These are phyloP conservation scores for Drusus annulatus DNA, from an alignment of 1,140 invertebrate species.

Conservation along the genomic window DNA sequence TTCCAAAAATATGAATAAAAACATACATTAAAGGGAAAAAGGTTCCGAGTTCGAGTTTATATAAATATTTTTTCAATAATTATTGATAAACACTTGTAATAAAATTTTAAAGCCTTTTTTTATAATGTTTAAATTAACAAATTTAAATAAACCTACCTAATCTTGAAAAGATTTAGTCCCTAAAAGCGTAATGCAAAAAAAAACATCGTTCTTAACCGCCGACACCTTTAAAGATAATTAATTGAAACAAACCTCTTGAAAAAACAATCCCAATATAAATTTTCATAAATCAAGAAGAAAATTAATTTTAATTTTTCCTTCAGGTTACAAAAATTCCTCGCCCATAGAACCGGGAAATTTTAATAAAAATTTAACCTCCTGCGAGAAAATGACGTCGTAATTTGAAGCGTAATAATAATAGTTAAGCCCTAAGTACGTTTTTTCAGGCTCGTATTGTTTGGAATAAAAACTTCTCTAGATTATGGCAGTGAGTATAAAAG, in stretches of 20 bases:
- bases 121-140: too few species aligned
- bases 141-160: too few species aligned
- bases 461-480: conserved; percentile 27
- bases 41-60: too few species aligned
- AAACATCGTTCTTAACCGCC: not conserved
- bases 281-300: conserved; percentile 12
- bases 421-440: conserved; percentile 36
- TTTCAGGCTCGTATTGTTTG: conserved; percentile 26
- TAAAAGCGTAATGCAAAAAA: not conserved
- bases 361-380: conserved; percentile 44
- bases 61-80: too few species aligned
- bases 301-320: conserved; percentile 26
- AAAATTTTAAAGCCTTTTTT: too few species aligned
- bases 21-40: too few species aligned
- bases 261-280: conserved; percentile 15
- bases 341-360: conserved; percentile 25
- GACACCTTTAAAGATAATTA: not conserved
- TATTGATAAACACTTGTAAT: too few species aligned
- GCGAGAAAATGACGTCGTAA: conserved; percentile 41
- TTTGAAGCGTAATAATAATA: conserved; percentile 42
- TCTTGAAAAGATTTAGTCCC: too few species aligned
- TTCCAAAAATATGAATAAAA: too few species aligned
- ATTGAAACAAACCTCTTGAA: conserved; percentile 1
- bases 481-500: conserved; percentile 26
- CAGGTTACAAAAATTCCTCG: not conserved